Conservation (phyloP, 2,888 invertebrate genomes). For the Gastrophysa polygoni region DNA sequence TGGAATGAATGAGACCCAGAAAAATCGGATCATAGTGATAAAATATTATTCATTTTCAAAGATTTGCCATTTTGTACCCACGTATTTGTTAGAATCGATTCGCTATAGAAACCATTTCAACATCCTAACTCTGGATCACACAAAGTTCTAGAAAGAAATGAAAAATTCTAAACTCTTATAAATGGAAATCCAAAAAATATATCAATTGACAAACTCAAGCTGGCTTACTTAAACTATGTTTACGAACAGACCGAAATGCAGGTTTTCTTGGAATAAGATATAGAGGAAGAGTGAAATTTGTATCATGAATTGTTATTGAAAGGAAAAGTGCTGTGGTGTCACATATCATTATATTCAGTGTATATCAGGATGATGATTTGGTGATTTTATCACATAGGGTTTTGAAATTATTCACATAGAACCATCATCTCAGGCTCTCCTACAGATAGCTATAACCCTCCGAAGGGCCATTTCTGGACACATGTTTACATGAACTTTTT, state of each 20-base stretch:
- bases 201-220: slow-evolving; percentile 39
- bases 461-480: too few species aligned
- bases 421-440: too few species aligned
- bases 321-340: not conserved
- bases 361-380: too few species aligned
- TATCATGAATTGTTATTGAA: too few species aligned
- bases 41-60: slow-evolving; percentile 24
- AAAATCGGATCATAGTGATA: too few species aligned
- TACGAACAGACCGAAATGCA: slow-evolving; percentile 33
- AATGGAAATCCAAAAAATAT: slow-evolving; percentile 21
- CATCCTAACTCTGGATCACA: slow-evolving; percentile 38
- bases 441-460: too few species aligned
- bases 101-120: slow-evolving; percentile 34
- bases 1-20: too few species aligned
- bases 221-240: slow-evolving; percentile 14
- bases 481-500: too few species aligned
- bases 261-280: slow-evolving; percentile 18
- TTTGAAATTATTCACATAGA: too few species aligned
- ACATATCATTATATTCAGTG: too few species aligned
- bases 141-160: slow-evolving; percentile 23
- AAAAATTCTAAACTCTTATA: slow-evolving; percentile 28
- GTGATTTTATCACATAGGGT: too few species aligned
- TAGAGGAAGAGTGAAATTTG: not conserved
- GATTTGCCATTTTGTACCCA: slow-evolving; percentile 28
- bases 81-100: slow-evolving; percentile 40